phyloP scores from a whole-genome alignment of 2,113 vertebrate genomes.

The Columbina picui region DNA sequence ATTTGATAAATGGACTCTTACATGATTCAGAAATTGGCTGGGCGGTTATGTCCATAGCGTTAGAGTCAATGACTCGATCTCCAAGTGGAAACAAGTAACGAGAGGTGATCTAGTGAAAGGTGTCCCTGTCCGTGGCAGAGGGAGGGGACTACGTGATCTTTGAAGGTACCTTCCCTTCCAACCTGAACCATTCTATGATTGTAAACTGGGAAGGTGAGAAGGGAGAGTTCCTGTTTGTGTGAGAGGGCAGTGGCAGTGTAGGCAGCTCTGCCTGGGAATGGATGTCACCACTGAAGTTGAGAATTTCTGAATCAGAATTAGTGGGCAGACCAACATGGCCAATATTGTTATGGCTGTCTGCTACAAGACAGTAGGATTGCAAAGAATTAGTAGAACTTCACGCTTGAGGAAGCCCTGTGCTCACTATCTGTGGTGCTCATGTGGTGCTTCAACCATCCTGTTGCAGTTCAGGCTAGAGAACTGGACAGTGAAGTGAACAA shows the following conservation, averaged over 20 bases:
- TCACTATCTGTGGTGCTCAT: rapidly evolving
- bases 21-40: neutral
- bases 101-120: neutral
- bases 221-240: neutral
- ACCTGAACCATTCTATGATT: neutral
- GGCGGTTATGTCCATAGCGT: neutral
- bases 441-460: neutral
- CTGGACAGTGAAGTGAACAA: neutral
- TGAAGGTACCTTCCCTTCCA: too few relatives aligned
- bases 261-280: neutral
- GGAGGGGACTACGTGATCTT: too few relatives aligned
- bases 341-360: neutral
- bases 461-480: neutral
- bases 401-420: neutral
- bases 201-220: neutral
- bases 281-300: neutral
- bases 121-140: too few relatives aligned
- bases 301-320: neutral
- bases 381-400: neutral
- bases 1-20: neutral
- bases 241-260: neutral
- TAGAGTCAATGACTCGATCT: neutral
- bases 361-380: neutral
- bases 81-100: neutral
- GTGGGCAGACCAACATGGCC: neutral